Evolutionary conservation across 2,113 vertebrate genomes (phyloP).

Genomic region (Thalassoma bifasciatum): DNA sequence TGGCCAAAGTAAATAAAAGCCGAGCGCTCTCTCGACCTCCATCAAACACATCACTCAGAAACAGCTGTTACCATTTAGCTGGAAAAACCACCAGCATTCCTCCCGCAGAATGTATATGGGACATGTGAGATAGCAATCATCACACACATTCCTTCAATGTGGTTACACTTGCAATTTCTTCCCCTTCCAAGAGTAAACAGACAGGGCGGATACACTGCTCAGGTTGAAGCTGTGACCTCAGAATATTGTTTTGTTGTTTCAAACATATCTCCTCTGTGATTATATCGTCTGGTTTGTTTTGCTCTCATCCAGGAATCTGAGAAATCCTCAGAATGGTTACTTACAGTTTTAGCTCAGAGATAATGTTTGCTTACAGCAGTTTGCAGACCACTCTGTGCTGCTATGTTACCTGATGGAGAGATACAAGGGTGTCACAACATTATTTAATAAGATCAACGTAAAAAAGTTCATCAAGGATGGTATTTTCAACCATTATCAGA

Average conservation of each 20-base stretch:
- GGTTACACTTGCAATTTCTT: constrained; percentile 83
- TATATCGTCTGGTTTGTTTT: constrained; percentile 58
- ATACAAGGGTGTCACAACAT: neutral
- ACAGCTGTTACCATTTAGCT: constrained; percentile 96
- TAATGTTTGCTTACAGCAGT: constrained; percentile 40
- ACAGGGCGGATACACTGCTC: constrained; percentile 60
- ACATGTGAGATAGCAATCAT: constrained; percentile 86
- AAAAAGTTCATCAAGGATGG: neutral
- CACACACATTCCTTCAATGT: constrained; percentile 82
- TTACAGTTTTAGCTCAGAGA: constrained; percentile 40
- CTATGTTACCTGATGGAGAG: neutral
- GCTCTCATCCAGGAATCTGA: constrained; percentile 34
- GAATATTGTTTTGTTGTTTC: constrained; percentile 64
- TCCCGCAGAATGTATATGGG: constrained; percentile 85
- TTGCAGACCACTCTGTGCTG: constrained; percentile 23
- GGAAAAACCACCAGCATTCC: constrained; percentile 88
- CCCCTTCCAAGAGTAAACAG: constrained; percentile 83
- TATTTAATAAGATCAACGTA: neutral
- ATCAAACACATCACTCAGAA: constrained; percentile 90
- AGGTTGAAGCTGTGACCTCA: constrained; percentile 69
- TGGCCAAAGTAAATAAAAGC: constrained; percentile 91
- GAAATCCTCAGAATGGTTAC: constrained; percentile 39
- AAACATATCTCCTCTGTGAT: constrained; percentile 62
- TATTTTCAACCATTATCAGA: neutral
- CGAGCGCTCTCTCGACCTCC: constrained; percentile 83